Evolutionary conservation across 2,113 vertebrate species (phyloP), one percentile per base, ranked within the genome.

Genomic region (Pao palembangensis): DNA sequence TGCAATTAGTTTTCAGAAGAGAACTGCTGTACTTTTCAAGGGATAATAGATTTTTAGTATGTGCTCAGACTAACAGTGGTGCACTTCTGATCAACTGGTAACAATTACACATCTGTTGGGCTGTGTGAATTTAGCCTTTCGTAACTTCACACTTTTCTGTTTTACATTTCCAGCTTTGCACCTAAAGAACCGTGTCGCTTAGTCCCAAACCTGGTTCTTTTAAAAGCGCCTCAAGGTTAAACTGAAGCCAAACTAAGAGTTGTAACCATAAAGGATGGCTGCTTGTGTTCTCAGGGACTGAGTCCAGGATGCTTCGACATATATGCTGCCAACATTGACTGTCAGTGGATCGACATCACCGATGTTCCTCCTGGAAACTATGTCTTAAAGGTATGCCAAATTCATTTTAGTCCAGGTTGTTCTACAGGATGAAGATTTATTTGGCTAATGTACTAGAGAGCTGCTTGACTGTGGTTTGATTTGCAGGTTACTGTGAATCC

Each of bases 261-360:
- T 64, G 49, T 42, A 51, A 54, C 16, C 20, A 17, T 3, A 51
- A 14, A 59, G 10, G 48, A 44, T 19, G 21, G 43, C 16, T 25
- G 49, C 43, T 47, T 76, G 38, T 69, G 52, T 52, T 85, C 65
- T 51, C 57, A 94, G 93, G 93, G 93, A 1, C 71, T 94, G 68
- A 92, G 93, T 16, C 93, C 93, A 4, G 92, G 93, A 43, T 94
- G 93, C 53, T 90, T 93, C n/a, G 93, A 94, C 57, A 81, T 89
- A 4, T 94, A 94, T 28, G 90, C 92, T 25, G 93, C 93, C 58
- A 92, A 93, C 75, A 94, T 94, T 19, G 93, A 94, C 80, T 94
- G 93, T 75, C 93, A 94, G 78, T 94, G 93, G 93, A 93, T 94
- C 8, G 93, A 94, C 84, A 94, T 94, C 78, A 93, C 92, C 0